These are phyloP conservation scores for Pissodes strobi DNA, from an alignment of 1,140 invertebrate species.

Conservation along the genomic window DNA sequence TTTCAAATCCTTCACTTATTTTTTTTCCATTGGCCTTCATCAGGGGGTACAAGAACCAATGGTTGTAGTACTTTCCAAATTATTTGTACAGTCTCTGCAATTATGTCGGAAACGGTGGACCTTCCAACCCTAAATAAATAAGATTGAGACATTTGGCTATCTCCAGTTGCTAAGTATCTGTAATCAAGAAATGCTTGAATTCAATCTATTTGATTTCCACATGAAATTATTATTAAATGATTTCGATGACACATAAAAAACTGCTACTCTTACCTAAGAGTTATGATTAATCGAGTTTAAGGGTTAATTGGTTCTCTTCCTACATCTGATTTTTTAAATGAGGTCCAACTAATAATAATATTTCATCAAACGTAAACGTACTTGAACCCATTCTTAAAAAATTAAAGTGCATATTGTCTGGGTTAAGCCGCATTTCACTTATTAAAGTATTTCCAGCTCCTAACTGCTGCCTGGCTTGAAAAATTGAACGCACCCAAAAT, in stretches of 20 bases:
- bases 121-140: background rate
- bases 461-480: too few relatives aligned
- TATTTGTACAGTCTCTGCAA: slow-evolving; percentile 1
- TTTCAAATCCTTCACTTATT: slow-evolving; percentile 18
- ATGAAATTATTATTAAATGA: background rate
- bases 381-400: background rate
- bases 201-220: too few relatives aligned
- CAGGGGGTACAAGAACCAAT: too few relatives aligned
- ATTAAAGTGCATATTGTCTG: background rate
- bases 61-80: too few relatives aligned
- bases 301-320: background rate
- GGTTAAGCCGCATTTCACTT: background rate
- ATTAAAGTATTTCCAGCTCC: background rate
- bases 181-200: background rate
- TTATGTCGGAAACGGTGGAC: background rate
- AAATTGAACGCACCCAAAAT: too few relatives aligned
- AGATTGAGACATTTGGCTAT: background rate
- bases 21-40: slow-evolving; percentile 3
- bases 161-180: background rate
- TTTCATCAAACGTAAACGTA: background rate
- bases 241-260: background rate
- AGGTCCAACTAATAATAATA: background rate
- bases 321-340: background rate
- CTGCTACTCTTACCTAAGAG: too few relatives aligned
- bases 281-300: background rate